phyloP scores from a whole-genome alignment of 1,140 invertebrate genomes.

The Tetramorium alpestre region DNA sequence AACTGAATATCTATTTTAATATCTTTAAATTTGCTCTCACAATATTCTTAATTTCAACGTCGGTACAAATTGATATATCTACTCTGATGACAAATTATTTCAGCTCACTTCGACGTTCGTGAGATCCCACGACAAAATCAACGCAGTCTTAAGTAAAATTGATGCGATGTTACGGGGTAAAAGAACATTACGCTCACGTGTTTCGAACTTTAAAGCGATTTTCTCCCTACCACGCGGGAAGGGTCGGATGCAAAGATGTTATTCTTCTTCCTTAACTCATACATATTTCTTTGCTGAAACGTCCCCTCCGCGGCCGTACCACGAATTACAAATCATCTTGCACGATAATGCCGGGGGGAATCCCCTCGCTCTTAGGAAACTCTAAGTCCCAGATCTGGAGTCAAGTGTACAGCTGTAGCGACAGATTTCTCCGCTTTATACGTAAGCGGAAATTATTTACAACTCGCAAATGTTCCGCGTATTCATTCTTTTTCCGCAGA shows the following conservation, averaged over 20 bases:
- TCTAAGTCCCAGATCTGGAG: slow-evolving; percentile 57
- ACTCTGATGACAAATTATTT: slow-evolving; percentile 28
- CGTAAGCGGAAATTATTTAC: slow-evolving; percentile 10
- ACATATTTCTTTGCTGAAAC: slow-evolving; percentile 67
- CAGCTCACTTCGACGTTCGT: not conserved
- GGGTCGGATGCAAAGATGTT: slow-evolving; percentile 69
- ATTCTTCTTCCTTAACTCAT: slow-evolving; percentile 74
- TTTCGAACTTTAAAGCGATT: slow-evolving; percentile 68
- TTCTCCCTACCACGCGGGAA: slow-evolving; percentile 31
- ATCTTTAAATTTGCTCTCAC: not conserved
- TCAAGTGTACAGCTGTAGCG: slow-evolving; percentile 40
- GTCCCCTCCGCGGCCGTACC: slow-evolving; percentile 53
- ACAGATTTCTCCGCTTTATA: not conserved
- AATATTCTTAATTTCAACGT: not conserved
- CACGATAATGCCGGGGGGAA: slow-evolving; percentile 68
- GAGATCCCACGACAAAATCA: slow-evolving; percentile 30
- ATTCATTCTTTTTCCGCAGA: not conserved
- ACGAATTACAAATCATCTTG: slow-evolving; percentile 75
- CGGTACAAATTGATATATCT: slow-evolving; percentile 22
- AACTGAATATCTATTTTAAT: not conserved
- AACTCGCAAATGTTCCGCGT: not conserved
- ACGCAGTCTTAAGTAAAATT: slow-evolving; percentile 60
- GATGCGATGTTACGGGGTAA: slow-evolving; percentile 34
- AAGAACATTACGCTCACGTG: slow-evolving; percentile 72
- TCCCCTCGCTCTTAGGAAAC: slow-evolving; percentile 56